Base-by-base conservation (phyloP, 2,113 vertebrate genomes). In the Neofelis nebulosa region DNA sequence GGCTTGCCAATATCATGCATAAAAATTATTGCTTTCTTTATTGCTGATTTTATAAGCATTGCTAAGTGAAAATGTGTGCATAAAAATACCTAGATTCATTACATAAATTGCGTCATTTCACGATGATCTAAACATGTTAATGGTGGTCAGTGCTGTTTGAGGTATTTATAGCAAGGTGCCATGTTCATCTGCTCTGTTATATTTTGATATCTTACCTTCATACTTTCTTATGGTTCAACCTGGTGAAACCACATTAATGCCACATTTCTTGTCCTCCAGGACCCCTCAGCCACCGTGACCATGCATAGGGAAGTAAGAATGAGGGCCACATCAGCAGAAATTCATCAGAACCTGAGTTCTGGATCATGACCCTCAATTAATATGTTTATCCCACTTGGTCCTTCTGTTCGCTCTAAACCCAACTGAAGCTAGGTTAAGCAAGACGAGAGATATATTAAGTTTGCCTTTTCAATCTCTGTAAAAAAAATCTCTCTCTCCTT, bases 11-110 rank as follows among this genome's bases (percentile, higher is more conserved):
- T 81, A 66, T 12, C 85, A 61, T 45, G 3, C 7, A 74, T 91
- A 89, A 85, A 96, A 83, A 82, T 50, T 82, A 85, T 52, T 78
- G 23, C 25, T 85, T 81, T 31, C 3, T 83, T 83, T 91, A 61
- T 57, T 79, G 48, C 45, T 85, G 38, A 38, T 92, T 86, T 97
- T 74, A 83, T 76, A 90, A 95, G 33, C 3, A 69, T 87, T 80
- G n/a, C 31, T 86, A 78, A 89, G 80, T 80, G 50, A 93, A 96
- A 91, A 31, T 80, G 3, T 93, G 19, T 48, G 5, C 25, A 45
- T 93, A 90, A 89, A 93, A 79, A 41, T 31, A 52, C 50, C n/a
- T 66, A 50, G 55, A 52, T 63, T 81, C 8, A 5, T 96, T 76
- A 55, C 33, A 38, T 91, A 74, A 89, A 92, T 86, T 91, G 7